Conservation (phyloP, 2,113 vertebrate genomes). For the Hiodon tergisus region DNA sequence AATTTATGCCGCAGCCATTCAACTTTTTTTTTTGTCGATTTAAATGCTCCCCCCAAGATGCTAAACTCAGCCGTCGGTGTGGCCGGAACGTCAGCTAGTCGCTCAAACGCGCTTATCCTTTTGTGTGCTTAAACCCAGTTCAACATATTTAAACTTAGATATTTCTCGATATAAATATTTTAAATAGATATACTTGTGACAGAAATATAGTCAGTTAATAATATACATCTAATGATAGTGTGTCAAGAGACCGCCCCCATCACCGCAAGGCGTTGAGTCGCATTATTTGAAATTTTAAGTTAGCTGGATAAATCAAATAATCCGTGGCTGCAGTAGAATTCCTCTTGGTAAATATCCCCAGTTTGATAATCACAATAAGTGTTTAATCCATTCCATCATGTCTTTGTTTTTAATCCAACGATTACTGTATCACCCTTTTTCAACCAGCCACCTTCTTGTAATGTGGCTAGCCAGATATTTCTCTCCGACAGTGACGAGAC, state of each 20-base stretch:
- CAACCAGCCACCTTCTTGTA: conserved; percentile 37
- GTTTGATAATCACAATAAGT: conserved; percentile 25
- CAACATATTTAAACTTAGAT: conserved; percentile 12
- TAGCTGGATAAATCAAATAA: conserved; percentile 41
- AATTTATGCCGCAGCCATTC: conserved; percentile 15
- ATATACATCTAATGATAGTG: conserved; percentile 26
- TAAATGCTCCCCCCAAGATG: conserved; percentile 7
- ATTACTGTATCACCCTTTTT: conserved; percentile 66
- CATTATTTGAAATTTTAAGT: conserved; percentile 22
- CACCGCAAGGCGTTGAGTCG: conserved; percentile 21
- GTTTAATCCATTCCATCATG: conserved; percentile 38
- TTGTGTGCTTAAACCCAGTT: conserved; percentile 15
- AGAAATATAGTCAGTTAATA: background rate
- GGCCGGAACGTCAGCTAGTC: conserved; percentile 15
- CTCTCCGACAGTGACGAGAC: conserved; percentile 39
- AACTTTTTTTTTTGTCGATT: conserved; percentile 19
- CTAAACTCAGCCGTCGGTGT: conserved; percentile 9
- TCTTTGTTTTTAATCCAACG: conserved; percentile 33
- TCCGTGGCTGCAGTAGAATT: conserved; percentile 37
- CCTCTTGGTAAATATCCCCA: conserved; percentile 33
- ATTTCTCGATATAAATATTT: conserved; percentile 7
- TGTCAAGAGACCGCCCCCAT: conserved; percentile 31
- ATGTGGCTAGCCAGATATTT: conserved; percentile 34
- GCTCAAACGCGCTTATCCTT: conserved; percentile 19
- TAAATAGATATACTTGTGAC: conserved; percentile 8